Conservation (phyloP, 2,113 vertebrate species). For the Crotalus viridis region DNA sequence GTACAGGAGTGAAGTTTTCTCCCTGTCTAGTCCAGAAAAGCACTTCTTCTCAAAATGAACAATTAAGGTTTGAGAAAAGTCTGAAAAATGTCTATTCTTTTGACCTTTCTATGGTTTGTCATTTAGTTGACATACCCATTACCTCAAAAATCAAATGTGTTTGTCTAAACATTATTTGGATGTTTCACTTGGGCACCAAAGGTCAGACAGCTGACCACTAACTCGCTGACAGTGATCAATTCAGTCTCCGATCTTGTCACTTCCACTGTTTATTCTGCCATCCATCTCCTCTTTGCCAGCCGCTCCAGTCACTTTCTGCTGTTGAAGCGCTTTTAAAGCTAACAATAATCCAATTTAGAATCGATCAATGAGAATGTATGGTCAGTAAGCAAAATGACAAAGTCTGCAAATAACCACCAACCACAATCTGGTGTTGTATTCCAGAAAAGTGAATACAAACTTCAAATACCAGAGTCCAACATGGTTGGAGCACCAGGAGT, state of each 20-base stretch:
- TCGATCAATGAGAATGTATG: constrained; percentile 80
- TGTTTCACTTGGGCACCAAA: constrained; percentile 76
- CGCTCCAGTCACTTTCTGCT: constrained; percentile 79
- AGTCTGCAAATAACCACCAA: constrained; percentile 69
- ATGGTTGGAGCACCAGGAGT: neutral
- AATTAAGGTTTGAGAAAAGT: constrained; percentile 74
- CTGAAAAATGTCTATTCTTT: constrained; percentile 82
- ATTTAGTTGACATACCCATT: constrained; percentile 85
- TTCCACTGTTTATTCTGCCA: constrained; percentile 78
- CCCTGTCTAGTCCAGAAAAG: constrained; percentile 31
- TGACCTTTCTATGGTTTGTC: constrained; percentile 83
- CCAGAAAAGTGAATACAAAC: constrained; percentile 36
- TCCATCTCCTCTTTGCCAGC: constrained; percentile 79
- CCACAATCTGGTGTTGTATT: constrained; percentile 62
- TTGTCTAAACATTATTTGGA: constrained; percentile 87
- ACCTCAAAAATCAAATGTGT: constrained; percentile 86
- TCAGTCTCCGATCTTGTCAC: constrained; percentile 76
- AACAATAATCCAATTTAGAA: constrained; percentile 87
- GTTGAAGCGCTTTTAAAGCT: constrained; percentile 83
- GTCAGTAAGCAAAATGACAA: constrained; percentile 79
- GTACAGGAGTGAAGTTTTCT: constrained; percentile 19
- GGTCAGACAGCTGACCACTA: constrained; percentile 81
- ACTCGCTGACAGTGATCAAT: constrained; percentile 84
- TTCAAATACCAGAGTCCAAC: constrained; percentile 27
- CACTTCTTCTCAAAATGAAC: constrained; percentile 63